phyloP scores from a whole-genome alignment of 2,113 vertebrate species.

The Sciurus niger region DNA sequence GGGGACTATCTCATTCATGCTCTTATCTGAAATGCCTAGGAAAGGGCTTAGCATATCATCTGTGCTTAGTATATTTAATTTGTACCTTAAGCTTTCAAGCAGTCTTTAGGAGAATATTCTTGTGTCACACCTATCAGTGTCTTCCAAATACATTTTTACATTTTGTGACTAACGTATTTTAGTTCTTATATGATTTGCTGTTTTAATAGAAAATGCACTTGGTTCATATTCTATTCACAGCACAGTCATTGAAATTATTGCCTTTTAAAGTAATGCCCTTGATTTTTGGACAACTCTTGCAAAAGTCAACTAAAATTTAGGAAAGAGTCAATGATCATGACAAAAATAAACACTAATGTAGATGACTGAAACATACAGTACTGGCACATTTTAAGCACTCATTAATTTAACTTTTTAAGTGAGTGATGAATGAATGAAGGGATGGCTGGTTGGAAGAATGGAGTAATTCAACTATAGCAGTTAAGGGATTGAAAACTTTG shows the following conservation, averaged over 20 bases:
- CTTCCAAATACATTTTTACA: not conserved
- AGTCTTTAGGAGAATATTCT: slow-evolving; percentile 1
- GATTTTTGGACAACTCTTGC: not conserved
- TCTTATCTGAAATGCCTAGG: slow-evolving; percentile 2
- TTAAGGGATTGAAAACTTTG: slow-evolving; percentile 24
- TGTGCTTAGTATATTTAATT: not conserved
- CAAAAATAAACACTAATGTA: not conserved
- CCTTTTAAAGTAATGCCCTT: slow-evolving; percentile 42
- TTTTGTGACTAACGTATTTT: slow-evolving; percentile 45
- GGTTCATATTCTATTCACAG: not conserved
- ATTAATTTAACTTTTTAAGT: slow-evolving; percentile 12
- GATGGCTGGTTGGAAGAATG: not conserved
- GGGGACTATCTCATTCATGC: not conserved
- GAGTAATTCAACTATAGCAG: not conserved
- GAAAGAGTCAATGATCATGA: not conserved
- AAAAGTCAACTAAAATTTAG: slow-evolving; percentile 39
- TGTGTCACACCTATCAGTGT: slow-evolving; percentile 17
- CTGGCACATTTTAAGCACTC: not conserved
- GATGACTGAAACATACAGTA: slow-evolving; percentile 14
- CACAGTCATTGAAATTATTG: not conserved
- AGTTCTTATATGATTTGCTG: not conserved
- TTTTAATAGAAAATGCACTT: slow-evolving; percentile 57
- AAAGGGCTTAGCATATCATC: not conserved
- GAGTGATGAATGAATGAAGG: not conserved
- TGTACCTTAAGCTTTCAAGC: slow-evolving; percentile 31